phyloP scores from a whole-genome alignment of 1,140 invertebrate species.

The Papilio aristodemus region DNA sequence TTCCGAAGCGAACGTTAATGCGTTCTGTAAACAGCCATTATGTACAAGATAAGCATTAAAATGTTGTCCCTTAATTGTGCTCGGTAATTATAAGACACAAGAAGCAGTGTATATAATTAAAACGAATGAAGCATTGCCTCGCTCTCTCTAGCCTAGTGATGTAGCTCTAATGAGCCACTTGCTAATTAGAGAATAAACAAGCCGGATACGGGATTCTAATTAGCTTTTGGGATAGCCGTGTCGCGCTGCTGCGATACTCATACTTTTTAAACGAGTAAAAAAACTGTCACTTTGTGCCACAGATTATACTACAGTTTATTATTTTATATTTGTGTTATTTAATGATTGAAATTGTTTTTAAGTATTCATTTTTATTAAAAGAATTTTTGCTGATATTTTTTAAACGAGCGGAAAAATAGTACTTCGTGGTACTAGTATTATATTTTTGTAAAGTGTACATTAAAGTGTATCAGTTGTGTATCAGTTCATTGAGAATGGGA shows the following conservation, averaged over 20 bases:
- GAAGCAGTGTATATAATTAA: conserved; percentile 75
- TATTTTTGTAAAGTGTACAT: no score
- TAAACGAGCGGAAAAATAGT: background rate
- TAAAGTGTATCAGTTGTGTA: no score
- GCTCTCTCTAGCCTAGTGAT: conserved; percentile 69
- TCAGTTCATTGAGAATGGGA: no score
- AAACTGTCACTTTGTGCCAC: conserved; percentile 26
- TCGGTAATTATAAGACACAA: conserved; percentile 73
- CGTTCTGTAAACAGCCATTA: conserved; percentile 61
- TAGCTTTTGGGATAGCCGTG: conserved; percentile 74
- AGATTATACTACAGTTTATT: background rate
- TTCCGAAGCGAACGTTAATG: conserved; percentile 38
- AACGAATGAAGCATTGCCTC: conserved; percentile 74
- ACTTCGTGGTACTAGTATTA: background rate
- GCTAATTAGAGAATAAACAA: conserved; percentile 79
- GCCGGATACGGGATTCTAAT: conserved; percentile 76
- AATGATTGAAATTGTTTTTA: no score
- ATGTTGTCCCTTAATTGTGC: conserved; percentile 72
- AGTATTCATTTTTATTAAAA: no score
- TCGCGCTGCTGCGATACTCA: conserved; percentile 39
- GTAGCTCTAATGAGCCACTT: conserved; percentile 77
- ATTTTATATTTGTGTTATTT: background rate
- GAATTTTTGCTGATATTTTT: background rate
- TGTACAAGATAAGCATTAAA: conserved; percentile 68
- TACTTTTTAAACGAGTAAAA: conserved; percentile 24